Base-by-base conservation (phyloP, 2,113 vertebrate species). In the Ctenomys sociabilis region DNA sequence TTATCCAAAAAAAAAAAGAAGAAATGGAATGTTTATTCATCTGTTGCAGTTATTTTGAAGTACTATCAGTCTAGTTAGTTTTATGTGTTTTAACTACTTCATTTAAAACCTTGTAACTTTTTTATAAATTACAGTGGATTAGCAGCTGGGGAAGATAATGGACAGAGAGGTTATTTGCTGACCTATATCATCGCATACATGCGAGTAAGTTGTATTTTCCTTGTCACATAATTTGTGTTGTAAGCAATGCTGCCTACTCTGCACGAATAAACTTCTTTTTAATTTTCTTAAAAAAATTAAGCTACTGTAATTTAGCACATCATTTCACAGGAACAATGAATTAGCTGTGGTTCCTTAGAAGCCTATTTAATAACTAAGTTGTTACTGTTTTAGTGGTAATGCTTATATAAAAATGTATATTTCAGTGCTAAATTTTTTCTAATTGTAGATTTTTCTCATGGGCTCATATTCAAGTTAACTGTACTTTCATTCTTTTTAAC, bases 131-230 rank as follows among this genome's bases (percentile, higher is more conserved):
- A 85, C 98, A 99, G 99, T 97, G 99, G 99, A 91, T 99, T 99
- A 98, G 99, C 99, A 98, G 99, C 99, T 98, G 99, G 99, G 98
- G 99, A 99, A 98, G 99, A 99, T 98, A 99, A 99, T 98, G 99
- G 99, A 90, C 99, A 99, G 98, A 99, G 99, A 98, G 99, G 99
- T 96, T 99, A 99, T 98, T 99, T 99, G 99, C 98, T 99, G 98
- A 99, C 99, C 88, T 99, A 99, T 98, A 99, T 99, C 98, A 99
- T 99, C 13, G 99, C 99, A 94, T 99, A 99, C 97, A 98, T 99
- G 97, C 99, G 99, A 98, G 99, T 99, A 98, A 96, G 99, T 99
- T 97, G 93, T 91, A 96, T 96, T 96, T 97, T 68, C 37, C 43
- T 90, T 91, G 54, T 78, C 63, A 87, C 10, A 45, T 85, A 87